These are phyloP conservation scores for Lasius platythorax DNA, from an alignment of 2,888 invertebrate genomes.

Conservation along the genomic window DNA sequence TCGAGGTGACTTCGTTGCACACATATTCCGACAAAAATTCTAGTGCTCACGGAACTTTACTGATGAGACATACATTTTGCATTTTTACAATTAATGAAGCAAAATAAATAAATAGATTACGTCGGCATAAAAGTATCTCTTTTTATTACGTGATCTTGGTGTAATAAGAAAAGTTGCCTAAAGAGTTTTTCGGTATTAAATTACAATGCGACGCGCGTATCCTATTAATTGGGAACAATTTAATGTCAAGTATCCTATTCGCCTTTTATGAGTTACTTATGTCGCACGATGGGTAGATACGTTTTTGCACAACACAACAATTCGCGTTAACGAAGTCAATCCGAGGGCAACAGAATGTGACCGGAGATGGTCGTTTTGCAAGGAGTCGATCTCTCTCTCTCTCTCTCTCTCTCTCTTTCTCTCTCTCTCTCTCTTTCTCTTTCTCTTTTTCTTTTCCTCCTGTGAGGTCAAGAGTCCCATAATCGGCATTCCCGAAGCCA, in stretches of 20 bases:
- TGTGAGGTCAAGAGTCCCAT: conserved; percentile 46
- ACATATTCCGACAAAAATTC: conserved; percentile 7
- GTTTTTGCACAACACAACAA: conserved; percentile 1
- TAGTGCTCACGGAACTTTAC: neutral
- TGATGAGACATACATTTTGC: neutral
- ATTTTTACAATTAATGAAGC: neutral
- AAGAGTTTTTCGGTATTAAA: neutral
- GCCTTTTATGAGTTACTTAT: neutral
- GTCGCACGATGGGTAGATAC: neutral
- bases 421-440: neutral
- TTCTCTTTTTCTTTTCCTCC: neutral
- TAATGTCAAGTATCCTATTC: neutral
- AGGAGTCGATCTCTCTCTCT: neutral
- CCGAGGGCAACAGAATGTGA: conserved; percentile 2
- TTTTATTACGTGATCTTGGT: neutral
- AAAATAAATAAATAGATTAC: neutral
- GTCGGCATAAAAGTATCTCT: neutral
- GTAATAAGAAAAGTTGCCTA: neutral
- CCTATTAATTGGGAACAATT: neutral
- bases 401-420: neutral
- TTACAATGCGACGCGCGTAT: neutral
- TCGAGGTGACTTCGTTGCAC: neutral
- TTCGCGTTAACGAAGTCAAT: conserved; percentile 43
- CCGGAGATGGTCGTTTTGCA: conserved; percentile 12
- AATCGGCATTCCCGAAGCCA: conserved; percentile 55